Conservation (phyloP, 2,888 invertebrate genomes). For the Neoascia interrupta region DNA sequence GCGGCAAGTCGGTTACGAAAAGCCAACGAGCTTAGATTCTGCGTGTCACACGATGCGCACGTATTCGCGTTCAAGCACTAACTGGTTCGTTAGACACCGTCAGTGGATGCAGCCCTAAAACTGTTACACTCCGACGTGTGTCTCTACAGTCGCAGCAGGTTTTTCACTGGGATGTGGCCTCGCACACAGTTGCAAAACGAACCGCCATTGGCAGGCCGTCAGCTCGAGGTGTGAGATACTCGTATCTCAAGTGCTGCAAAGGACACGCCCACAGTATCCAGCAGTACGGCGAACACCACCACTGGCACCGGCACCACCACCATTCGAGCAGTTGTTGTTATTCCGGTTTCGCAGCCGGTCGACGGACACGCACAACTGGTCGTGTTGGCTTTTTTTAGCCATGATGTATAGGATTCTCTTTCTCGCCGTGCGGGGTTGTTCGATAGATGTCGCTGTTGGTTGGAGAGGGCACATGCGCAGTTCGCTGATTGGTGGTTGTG, state of each 20-base stretch:
- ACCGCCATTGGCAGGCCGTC: constrained; percentile 35
- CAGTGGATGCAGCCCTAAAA: constrained; percentile 66
- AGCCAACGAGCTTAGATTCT: constrained; percentile 62
- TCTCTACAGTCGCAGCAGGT: constrained; percentile 53
- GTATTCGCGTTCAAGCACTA: constrained; percentile 79
- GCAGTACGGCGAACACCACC: constrained; percentile 23
- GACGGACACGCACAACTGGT: constrained; percentile 50
- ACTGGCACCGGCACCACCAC: constrained; percentile 36
- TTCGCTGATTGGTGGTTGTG: constrained; percentile 54
- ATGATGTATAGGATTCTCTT: constrained; percentile 60
- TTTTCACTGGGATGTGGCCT: constrained; percentile 64
- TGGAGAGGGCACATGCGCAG: constrained; percentile 64
- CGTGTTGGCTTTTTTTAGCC: constrained; percentile 53
- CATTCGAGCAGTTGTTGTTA: constrained; percentile 55
- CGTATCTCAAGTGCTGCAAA: constrained; percentile 14
- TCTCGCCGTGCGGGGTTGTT: constrained; percentile 42
- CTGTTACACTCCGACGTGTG: constrained; percentile 65
- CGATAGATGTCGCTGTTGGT: constrained; percentile 67
- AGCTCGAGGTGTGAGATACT: constrained; percentile 43
- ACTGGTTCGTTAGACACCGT: constrained; percentile 74
- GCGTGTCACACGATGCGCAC: constrained; percentile 76
- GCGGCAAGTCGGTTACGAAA: constrained; percentile 56
- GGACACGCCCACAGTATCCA: constrained; percentile 25
- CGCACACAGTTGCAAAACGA: constrained; percentile 41
- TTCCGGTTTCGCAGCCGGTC: constrained; percentile 66